Evolutionary conservation across 2,888 invertebrate species (phyloP).

Genomic region (Melinaea menophilus): DNA sequence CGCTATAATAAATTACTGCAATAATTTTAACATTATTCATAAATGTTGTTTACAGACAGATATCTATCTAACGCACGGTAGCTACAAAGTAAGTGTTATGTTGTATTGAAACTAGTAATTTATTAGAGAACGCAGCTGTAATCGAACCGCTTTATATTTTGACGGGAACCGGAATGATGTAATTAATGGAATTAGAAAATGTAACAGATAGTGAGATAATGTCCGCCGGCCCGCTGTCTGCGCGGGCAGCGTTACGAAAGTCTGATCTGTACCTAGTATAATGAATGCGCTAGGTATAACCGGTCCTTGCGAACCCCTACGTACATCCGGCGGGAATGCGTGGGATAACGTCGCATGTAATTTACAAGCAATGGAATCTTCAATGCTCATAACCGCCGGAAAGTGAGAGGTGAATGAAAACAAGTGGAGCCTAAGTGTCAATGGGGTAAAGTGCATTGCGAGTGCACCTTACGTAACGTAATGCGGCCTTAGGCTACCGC

Average conservation of each 20-base stretch:
- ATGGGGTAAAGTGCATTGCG: conserved; percentile 53
- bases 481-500: conserved; percentile 46
- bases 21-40: conserved; percentile 16
- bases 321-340: conserved; percentile 72
- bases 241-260: conserved; percentile 68
- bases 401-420: conserved; percentile 64
- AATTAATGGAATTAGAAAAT: conserved; percentile 74
- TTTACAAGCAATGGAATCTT: conserved; percentile 56
- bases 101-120: conserved; percentile 61
- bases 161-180: conserved; percentile 60
- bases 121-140: conserved; percentile 66
- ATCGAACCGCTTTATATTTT: conserved; percentile 55
- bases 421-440: conserved; percentile 53
- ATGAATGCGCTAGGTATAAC: conserved; percentile 55
- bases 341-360: conserved; percentile 63
- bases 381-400: conserved; percentile 45
- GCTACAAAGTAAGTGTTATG: conserved; percentile 55
- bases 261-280: conserved; percentile 42
- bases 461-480: conserved; percentile 52
- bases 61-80: conserved; percentile 39
- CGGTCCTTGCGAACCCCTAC: conserved; percentile 72
- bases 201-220: conserved; percentile 66
- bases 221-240: conserved; percentile 69
- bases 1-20: conserved; percentile 5
- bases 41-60: conserved; percentile 45